Conservation (phyloP, 2,797 vertebrate species). For the Sebastes vulpes region DNA sequence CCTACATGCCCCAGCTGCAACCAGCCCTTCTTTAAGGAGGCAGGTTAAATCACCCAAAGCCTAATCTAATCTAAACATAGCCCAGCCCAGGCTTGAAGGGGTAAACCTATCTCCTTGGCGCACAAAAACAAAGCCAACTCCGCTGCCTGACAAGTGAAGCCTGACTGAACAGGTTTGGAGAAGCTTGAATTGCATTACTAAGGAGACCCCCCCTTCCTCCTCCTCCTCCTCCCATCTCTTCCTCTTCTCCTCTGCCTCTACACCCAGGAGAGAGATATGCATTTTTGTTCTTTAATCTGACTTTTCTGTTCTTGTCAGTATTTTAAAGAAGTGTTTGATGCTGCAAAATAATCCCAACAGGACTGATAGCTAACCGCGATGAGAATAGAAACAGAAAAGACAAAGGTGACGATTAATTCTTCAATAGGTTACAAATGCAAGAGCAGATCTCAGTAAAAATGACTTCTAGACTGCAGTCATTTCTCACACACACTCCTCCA, state of each 20-base stretch:
- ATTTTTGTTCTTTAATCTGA: conserved; percentile 51
- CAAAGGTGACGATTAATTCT: conserved; percentile 49
- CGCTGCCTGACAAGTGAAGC: conserved; percentile 72
- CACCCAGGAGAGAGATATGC: conserved; percentile 25
- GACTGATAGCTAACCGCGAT: conserved; percentile 25
- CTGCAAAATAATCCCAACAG: conserved; percentile 47
- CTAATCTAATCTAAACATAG: conserved; percentile 81
- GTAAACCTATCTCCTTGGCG: conserved; percentile 77
- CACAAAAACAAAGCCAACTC: conserved; percentile 75
- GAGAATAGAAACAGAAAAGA: conserved; percentile 43
- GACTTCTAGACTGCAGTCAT: conserved; percentile 8
- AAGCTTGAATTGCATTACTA: conserved; percentile 67
- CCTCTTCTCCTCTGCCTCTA: conserved; percentile 35
- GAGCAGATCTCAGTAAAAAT: conserved; percentile 25
- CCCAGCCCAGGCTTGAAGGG: conserved; percentile 74
- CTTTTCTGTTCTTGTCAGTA: conserved; percentile 44
- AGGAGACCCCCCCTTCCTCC: conserved; percentile 22
- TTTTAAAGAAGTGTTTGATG: conserved; percentile 39
- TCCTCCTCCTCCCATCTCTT: conserved; percentile 15
- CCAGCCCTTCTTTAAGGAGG: conserved; percentile 47
- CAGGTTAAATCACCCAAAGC: conserved; percentile 59
- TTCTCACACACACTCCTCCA: not conserved
- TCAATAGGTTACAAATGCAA: conserved; percentile 20
- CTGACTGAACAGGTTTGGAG: conserved; percentile 82
- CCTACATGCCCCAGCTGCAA: conserved; percentile 53